A percentile compares a stretch with the other conserved stretches of the same genome.
phyloP scores from a whole-genome alignment of 2,888 invertebrate genomes.

The Monoplex corrugatus region DNA sequence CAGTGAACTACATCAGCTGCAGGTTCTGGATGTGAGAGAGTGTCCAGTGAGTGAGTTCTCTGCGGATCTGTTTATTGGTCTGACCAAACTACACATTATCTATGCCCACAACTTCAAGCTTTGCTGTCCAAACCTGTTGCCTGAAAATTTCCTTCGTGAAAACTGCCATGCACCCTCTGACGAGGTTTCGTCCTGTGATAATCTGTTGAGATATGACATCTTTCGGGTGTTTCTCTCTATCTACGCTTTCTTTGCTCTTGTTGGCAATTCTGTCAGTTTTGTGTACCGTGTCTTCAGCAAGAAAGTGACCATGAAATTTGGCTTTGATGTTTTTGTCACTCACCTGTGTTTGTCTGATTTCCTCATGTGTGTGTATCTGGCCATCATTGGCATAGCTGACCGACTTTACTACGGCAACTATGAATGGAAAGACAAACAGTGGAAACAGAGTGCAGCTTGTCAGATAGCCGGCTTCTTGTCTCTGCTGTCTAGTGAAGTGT shows the following conservation, averaged over 20 bases:
- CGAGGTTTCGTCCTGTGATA: background rate
- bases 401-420: background rate
- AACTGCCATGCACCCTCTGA: background rate
- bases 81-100: background rate
- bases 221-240: background rate
- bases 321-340: background rate
- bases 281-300: background rate
- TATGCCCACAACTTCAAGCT: background rate
- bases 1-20: background rate
- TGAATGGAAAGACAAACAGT: background rate
- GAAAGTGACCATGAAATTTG: background rate
- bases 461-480: background rate
- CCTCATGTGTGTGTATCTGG: background rate
- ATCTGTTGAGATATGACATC: background rate
- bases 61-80: background rate
- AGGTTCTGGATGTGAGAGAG: background rate
- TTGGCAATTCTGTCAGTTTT: background rate
- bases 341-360: background rate
- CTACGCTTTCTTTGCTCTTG: background rate
- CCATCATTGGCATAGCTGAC: background rate
- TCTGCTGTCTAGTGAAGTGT: slow-evolving; percentile 84
- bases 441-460: background rate
- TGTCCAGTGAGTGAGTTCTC: background rate
- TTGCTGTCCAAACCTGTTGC: background rate
- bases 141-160: background rate